Evolutionary conservation across 2,113 vertebrate species (phyloP), one percentile per base, ranked within the genome.

Genomic region (Notarius lentiginosus): DNA sequence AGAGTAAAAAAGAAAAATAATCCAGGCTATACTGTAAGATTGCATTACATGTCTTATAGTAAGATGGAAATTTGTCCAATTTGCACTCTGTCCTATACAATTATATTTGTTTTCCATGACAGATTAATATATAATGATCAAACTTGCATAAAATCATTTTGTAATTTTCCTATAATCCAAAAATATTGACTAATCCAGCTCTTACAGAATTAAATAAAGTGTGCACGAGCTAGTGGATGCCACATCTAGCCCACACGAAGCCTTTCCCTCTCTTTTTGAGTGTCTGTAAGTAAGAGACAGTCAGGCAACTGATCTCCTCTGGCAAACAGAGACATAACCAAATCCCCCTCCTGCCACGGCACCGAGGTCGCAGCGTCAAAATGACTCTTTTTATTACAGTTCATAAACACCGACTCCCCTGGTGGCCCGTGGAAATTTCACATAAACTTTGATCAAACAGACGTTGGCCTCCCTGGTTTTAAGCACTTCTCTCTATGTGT

Each of bases 341-440:
- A 95, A 95, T 95, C 96, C 94, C 89, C 58, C 91, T 90, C 94
- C 90, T 89, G 94, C 93, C 95, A 89, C 92, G 92, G 94, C 95
- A 90, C 92, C 91, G 87, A 95, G 95, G 96, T 97, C 95, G 96
- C 94, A 60, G 96, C 95, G 93, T 96, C 96, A 97, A 99, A 99
- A 99, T 99, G 97, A 99, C 97, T 98, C 96, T 98, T 99, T 99
- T 99, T 99, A 99, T 99, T 99, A 98, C 97, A 97, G 97, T 98
- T 99, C 97, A 98, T 99, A 98, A 98, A 99, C 96, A 97, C 95
- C 91, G 94, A 93, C 94, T 97, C 97, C 97, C 97, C 70, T 88
- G 93, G 96, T 95, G 95, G 96, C 95, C 94, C 94, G 87, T 89
- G 92, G 96, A 97, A 97, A 98, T 99, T 98, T 97, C 93, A 91